Evolutionary conservation across 2,113 vertebrate species (phyloP).

Genomic region (Cryptoleucopteryx plumbea): DNA sequence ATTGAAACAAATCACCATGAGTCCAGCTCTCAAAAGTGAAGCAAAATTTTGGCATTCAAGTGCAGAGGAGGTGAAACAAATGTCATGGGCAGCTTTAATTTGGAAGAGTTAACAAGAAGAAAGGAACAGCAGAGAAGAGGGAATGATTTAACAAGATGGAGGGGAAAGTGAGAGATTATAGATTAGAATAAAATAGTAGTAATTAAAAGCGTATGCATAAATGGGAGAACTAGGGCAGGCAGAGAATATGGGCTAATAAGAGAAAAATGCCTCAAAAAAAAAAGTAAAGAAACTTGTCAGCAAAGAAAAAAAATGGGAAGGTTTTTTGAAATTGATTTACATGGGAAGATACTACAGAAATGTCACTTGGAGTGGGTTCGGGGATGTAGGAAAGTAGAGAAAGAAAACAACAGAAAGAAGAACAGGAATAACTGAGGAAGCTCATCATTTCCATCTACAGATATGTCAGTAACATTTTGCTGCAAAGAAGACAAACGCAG

Average conservation of each 20-base stretch:
- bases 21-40: neutral
- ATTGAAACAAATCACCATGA: neutral
- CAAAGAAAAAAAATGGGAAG: neutral
- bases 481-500: neutral
- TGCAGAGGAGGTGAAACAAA: neutral
- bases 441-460: neutral
- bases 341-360: neutral
- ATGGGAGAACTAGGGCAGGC: neutral
- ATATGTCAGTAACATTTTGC: neutral
- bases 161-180: neutral
- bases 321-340: neutral
- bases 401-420: neutral
- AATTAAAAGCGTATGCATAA: neutral
- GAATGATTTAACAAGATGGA: neutral
- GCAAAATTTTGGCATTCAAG: neutral
- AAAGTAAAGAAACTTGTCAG: neutral
- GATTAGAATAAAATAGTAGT: neutral
- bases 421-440: neutral
- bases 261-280: neutral
- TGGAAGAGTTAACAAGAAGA: neutral
- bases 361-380: neutral
- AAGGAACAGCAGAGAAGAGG: neutral
- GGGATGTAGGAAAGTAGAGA: neutral
- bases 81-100: neutral
- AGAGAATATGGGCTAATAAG: neutral